Conservation (phyloP, 2,888 invertebrate species). For the Bombylius major region DNA sequence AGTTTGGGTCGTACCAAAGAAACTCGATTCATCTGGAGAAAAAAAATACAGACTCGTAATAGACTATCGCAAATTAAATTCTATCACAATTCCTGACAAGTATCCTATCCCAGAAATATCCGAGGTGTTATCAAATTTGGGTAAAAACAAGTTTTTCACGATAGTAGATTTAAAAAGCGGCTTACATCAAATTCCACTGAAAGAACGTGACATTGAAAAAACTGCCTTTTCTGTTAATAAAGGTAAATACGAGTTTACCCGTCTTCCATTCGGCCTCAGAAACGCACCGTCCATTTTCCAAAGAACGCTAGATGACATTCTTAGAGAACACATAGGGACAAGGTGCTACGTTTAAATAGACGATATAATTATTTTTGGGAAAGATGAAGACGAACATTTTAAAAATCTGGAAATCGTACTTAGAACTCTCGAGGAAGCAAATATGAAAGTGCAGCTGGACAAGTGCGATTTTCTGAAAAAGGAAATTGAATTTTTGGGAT, state of each 20-base stretch:
- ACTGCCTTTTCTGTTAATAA: slow-evolving; percentile 6
- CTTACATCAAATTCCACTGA: slow-evolving; percentile 5
- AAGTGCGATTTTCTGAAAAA: slow-evolving; percentile 21
- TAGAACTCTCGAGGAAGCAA: slow-evolving; percentile 3
- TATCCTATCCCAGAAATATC: slow-evolving; percentile 7
- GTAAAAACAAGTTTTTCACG: slow-evolving; percentile 3
- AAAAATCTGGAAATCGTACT: slow-evolving; percentile 4
- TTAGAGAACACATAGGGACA: slow-evolving; percentile 7
- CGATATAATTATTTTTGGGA: slow-evolving; percentile 8
- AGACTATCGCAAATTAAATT: slow-evolving; percentile 5
- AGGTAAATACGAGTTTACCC: slow-evolving; percentile 8
- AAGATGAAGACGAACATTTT: slow-evolving; percentile 5
- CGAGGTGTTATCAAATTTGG: slow-evolving; percentile 6
- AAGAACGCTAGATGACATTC: slow-evolving; percentile 4
- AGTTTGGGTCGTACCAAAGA: slow-evolving; percentile 1
- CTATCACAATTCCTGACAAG: neutral
- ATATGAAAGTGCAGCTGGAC: slow-evolving; percentile 1
- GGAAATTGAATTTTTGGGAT: slow-evolving; percentile 23
- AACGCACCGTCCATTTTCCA: slow-evolving; percentile 9
- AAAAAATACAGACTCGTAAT: slow-evolving; percentile 1
- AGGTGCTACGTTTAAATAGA: slow-evolving; percentile 10
- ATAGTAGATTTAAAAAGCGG: no score
- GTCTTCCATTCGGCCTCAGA: slow-evolving; percentile 6
- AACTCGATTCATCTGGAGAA: no score
- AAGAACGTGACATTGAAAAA: slow-evolving; percentile 2